Percentiles rank a stretch among this genome's conserved stretches.
These are phyloP conservation scores for Scaptomyza polygonia DNA, from an alignment of 2,888 invertebrate genomes.

Conservation along the genomic window DNA sequence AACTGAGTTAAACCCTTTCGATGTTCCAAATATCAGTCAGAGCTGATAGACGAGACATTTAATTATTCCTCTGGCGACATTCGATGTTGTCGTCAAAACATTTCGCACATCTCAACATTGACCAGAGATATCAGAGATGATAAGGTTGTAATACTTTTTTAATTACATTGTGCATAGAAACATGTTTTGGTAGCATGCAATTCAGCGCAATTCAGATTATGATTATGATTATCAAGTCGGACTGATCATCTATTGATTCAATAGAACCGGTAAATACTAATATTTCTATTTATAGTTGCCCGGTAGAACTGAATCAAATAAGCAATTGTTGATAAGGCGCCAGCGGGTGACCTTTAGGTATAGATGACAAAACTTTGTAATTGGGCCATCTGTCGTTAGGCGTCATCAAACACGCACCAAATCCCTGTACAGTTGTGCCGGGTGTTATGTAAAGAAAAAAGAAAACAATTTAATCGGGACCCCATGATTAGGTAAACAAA, in stretches of 20 bases:
- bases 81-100: constrained; percentile 40
- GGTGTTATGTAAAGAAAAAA: too few species aligned
- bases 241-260: constrained; percentile 27
- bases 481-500: neutral
- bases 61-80: constrained; percentile 31
- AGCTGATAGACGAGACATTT: constrained; percentile 39
- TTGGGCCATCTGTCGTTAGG: constrained; percentile 25
- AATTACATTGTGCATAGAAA: constrained; percentile 34
- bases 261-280: constrained; percentile 16
- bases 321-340: constrained; percentile 43
- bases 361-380: constrained; percentile 32
- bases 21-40: constrained; percentile 9
- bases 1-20: constrained; percentile 29
- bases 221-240: constrained; percentile 20
- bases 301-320: constrained; percentile 33
- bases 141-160: constrained; percentile 5
- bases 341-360: constrained; percentile 41
- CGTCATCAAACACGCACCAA: constrained; percentile 11
- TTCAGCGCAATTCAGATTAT: constrained; percentile 6
- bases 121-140: constrained; percentile 36
- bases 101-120: constrained; percentile 34
- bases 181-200: constrained; percentile 36
- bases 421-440: constrained; percentile 35
- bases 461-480: too few species aligned
- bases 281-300: constrained; percentile 43